These are phyloP conservation scores for Parthenolecanium corni DNA, from an alignment of 2,888 invertebrate genomes.

Conservation along the genomic window DNA sequence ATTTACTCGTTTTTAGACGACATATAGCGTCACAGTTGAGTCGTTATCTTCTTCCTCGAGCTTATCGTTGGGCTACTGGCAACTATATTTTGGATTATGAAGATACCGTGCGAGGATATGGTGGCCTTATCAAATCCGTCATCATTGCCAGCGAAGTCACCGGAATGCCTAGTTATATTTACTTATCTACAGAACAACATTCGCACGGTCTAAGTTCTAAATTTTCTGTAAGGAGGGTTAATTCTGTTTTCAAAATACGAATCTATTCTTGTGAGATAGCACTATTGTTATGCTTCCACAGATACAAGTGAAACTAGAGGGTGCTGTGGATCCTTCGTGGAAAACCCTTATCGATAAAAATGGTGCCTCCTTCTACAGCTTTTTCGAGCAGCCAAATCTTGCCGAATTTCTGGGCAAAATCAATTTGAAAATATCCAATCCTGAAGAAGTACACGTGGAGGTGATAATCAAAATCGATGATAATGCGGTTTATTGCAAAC, in stretches of 20 bases:
- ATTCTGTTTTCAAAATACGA: background rate
- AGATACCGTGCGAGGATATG: constrained; percentile 50
- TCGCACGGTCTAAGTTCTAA: constrained; percentile 43
- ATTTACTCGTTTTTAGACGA: constrained; percentile 22
- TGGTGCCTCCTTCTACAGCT: constrained; percentile 26
- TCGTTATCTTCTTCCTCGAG: constrained; percentile 44
- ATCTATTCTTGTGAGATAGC: too few relatives aligned
- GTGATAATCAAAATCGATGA: constrained; percentile 34
- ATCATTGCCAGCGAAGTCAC: constrained; percentile 54
- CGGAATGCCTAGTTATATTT: constrained; percentile 51
- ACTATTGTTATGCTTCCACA: constrained; percentile 17
- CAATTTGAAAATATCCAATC: constrained; percentile 30
- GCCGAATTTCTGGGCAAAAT: constrained; percentile 31
- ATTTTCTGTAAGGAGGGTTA: constrained; percentile 7
- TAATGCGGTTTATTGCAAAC: constrained; percentile 47
- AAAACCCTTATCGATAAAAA: constrained; percentile 27
- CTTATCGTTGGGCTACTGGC: constrained; percentile 49
- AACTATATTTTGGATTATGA: constrained; percentile 59
- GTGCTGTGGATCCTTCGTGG: constrained; percentile 30
- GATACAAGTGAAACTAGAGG: constrained; percentile 34
- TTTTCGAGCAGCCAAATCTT: constrained; percentile 3
- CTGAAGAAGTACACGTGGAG: constrained; percentile 34
- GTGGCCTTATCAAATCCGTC: constrained; percentile 48
- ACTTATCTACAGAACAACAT: constrained; percentile 47
- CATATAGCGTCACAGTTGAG: constrained; percentile 46